Evolutionary conservation across 2,888 invertebrate genomes (phyloP), one percentile per base, ranked within the genome.

Genomic region (Chromoteleia sp.): DNA sequence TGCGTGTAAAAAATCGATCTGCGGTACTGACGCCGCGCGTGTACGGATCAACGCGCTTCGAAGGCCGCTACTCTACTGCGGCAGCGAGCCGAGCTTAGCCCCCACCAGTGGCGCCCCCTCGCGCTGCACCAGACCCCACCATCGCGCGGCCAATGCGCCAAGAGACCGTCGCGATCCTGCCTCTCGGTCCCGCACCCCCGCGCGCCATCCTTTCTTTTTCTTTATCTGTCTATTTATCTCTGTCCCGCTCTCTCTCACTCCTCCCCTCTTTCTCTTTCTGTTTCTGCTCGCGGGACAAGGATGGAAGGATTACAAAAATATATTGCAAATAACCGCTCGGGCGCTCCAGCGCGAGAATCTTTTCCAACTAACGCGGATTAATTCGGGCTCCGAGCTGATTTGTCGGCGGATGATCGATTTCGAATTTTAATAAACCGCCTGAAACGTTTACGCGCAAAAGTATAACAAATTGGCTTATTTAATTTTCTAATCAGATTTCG

Each of bases 41-140:
- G 65, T 33, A 63, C 14, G 10, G 65, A 75, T 71, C 74, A 87
- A 87, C 87, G 87, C 88, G 86, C 89, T 88, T 87, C 90, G 89
- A 90, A 89, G 89, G 90, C 90, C 90, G 90, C 91, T 90, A 91
- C 90, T 89, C 91, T 91, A 91, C 91, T 91, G 91, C 88, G 85
- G 89, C 87, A 87, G 68, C 85, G 85, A 87, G 85, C 85, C 85
- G 87, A 77, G 79, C 76, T 73, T 41, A 56, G 54, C 77, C 65
- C 83, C 80, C 75, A 65, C 74, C 63, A 33, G 58, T 33, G 33
- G 81, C 73, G 74, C 73, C 81, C 84, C 83, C 81, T 83, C 86
- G 84, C 85, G 84, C 83, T 82, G 63, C 65, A 59, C 65, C 65
- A 29, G 65, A 67, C 73, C 76, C 45, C 52, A 39, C 75, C 67